phyloP scores from a whole-genome alignment of 2,888 invertebrate genomes.

The Thyatira batis region DNA sequence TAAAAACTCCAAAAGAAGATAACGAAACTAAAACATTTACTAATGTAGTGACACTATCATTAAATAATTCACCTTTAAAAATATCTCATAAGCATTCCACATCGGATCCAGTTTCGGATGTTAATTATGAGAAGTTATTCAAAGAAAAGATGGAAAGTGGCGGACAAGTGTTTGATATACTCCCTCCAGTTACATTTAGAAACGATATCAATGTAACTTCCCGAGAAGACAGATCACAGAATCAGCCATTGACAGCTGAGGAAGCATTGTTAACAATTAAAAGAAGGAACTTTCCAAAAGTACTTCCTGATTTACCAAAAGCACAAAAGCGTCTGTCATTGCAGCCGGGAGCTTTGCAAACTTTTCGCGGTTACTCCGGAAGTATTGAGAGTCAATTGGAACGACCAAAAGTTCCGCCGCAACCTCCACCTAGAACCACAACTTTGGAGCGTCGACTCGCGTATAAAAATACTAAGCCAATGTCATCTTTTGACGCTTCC shows the following conservation, averaged over 20 bases:
- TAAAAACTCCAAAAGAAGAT: slow-evolving; percentile 21
- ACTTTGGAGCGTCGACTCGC: slow-evolving; percentile 84
- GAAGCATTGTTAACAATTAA: slow-evolving; percentile 89
- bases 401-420: slow-evolving; percentile 81
- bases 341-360: slow-evolving; percentile 79
- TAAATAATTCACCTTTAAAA: slow-evolving; percentile 64
- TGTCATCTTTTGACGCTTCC: slow-evolving; percentile 64
- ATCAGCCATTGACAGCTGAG: slow-evolving; percentile 82
- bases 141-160: slow-evolving; percentile 54
- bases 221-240: slow-evolving; percentile 77
- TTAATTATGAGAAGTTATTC: slow-evolving; percentile 69
- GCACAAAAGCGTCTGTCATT: slow-evolving; percentile 84
- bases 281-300: slow-evolving; percentile 91
- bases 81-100: slow-evolving; percentile 85
- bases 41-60: slow-evolving; percentile 64
- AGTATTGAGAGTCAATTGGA: slow-evolving; percentile 57
- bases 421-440: slow-evolving; percentile 89
- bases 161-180: slow-evolving; percentile 52
- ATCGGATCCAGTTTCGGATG: slow-evolving; percentile 86
- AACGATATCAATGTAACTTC: slow-evolving; percentile 90
- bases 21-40: slow-evolving; percentile 55
- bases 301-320: slow-evolving; percentile 88
- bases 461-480: slow-evolving; percentile 65
- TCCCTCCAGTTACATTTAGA: slow-evolving; percentile 73
- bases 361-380: slow-evolving; percentile 56